Evolutionary conservation across 2,113 vertebrate species (phyloP), one percentile per base, ranked within the genome.

Genomic region (Aviceda subcristata): DNA sequence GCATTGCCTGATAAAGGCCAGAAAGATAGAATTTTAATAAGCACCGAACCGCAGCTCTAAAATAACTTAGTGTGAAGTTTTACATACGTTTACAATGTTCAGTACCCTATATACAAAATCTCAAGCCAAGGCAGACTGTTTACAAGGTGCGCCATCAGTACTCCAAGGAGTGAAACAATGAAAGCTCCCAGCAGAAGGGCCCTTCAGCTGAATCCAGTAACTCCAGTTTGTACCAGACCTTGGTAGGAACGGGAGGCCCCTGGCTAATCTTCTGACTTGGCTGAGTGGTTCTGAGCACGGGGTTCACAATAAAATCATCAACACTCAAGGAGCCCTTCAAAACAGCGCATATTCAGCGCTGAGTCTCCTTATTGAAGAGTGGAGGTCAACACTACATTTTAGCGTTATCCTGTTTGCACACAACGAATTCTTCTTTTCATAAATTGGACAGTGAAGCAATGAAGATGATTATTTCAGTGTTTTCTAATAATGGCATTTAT

Each of bases 11-110:
- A 32, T 94, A 93, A 91, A 89, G 71, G 74, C 68, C 75, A 92
- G 41, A 88, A 97, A 97, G 88, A 88, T 60, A 94, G 94, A 94
- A 94, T 95, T 96, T 97, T 94, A 97, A 96, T 94, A 88, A 92
- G 91, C 45, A 56, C 43, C 11, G 23, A 96, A 91, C 50, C 60
- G 43, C 63, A 83, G 63, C 56, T 84, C 80, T 72, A 36, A 74
- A 91, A 85, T 55, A 93, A 95, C 57, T 64, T 84, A 60, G 56
- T 92, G 69, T 94, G 76, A 91, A 90, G 56, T 97, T 94, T 90
- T 96, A 83, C 90, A 85, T 91, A 80, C 97, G 96, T 96, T 98
- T 97, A 94, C 74, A 94, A 72, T 91, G 83, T 92, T 72, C 59
- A 83, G 94, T 92, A 88, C 46, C 34, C 57, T 71, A 93, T 83